These are phyloP conservation scores for Pollenia labialis DNA, from an alignment of 2,888 invertebrate species.

Conservation along the genomic window DNA sequence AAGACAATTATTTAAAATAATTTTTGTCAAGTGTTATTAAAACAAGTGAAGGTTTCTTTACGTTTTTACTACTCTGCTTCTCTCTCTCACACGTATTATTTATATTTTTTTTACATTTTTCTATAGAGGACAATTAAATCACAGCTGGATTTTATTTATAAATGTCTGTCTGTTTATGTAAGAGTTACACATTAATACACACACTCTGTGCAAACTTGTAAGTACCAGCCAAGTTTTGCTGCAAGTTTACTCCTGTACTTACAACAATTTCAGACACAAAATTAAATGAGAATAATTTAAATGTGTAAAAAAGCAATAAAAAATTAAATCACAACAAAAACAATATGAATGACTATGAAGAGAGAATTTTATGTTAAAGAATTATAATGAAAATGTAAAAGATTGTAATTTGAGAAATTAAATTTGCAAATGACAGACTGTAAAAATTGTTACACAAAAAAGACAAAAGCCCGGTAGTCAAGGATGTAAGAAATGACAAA, in stretches of 20 bases:
- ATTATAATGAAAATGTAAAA: slow-evolving; percentile 47
- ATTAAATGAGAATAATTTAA: slow-evolving; percentile 48
- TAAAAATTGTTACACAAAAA: slow-evolving; percentile 20
- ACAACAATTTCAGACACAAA: slow-evolving; percentile 38
- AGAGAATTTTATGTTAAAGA: slow-evolving; percentile 42
- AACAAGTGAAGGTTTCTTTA: slow-evolving; percentile 54
- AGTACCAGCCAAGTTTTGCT: slow-evolving; percentile 10
- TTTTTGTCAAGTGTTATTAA: slow-evolving; percentile 67
- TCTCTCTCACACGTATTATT: neutral
- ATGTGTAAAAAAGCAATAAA: neutral
- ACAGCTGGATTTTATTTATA: slow-evolving; percentile 62
- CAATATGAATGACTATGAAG: slow-evolving; percentile 14
- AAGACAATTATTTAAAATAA: slow-evolving; percentile 69
- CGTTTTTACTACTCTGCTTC: neutral
- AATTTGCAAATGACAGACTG: slow-evolving; percentile 59
- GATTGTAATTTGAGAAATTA: slow-evolving; percentile 61
- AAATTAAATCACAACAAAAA: slow-evolving; percentile 15
- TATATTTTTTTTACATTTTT: slow-evolving; percentile 18
- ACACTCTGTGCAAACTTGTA: neutral
- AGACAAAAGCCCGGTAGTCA: slow-evolving; percentile 9
- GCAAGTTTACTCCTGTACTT: neutral
- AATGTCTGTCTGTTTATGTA: neutral
- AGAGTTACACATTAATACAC: neutral
- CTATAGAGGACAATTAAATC: slow-evolving; percentile 69
- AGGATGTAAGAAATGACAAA: slow-evolving; percentile 17